phyloP scores from a whole-genome alignment of 2,797 vertebrate genomes.

The Eidolon dupreanum region DNA sequence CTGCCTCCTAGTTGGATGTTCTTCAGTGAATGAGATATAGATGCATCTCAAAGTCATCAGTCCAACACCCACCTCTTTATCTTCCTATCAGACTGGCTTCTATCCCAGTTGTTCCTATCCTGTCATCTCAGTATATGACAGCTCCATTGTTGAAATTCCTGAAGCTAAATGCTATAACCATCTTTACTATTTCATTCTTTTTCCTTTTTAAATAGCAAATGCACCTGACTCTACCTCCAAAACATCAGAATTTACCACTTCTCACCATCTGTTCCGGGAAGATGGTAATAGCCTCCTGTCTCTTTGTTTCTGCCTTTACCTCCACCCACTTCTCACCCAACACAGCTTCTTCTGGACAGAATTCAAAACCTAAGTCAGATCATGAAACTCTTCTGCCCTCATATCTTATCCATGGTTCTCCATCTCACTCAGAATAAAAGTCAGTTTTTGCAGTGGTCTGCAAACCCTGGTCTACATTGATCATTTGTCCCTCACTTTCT shows the following conservation, averaged over 20 bases:
- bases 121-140: not conserved
- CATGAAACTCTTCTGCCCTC: not conserved
- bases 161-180: not conserved
- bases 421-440: not conserved
- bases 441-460: not conserved
- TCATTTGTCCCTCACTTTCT: fast-evolving
- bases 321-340: fast-evolving
- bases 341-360: not conserved
- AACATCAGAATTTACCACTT: not conserved
- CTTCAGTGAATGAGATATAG: not conserved
- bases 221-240: not conserved
- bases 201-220: not conserved
- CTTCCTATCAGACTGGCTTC: not conserved
- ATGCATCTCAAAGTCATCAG: not conserved
- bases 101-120: not conserved
- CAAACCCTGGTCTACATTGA: fast-evolving
- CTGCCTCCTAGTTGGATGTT: not conserved
- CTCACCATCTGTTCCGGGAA: not conserved
- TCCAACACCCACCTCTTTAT: not conserved
- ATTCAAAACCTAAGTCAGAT: not conserved
- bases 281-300: not conserved
- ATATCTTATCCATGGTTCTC: not conserved
- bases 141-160: not conserved
- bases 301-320: not conserved
- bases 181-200: not conserved